These are phyloP conservation scores for Rhinopithecus roxellana DNA, from an alignment of 2,113 vertebrate species.

Conservation along the genomic window DNA sequence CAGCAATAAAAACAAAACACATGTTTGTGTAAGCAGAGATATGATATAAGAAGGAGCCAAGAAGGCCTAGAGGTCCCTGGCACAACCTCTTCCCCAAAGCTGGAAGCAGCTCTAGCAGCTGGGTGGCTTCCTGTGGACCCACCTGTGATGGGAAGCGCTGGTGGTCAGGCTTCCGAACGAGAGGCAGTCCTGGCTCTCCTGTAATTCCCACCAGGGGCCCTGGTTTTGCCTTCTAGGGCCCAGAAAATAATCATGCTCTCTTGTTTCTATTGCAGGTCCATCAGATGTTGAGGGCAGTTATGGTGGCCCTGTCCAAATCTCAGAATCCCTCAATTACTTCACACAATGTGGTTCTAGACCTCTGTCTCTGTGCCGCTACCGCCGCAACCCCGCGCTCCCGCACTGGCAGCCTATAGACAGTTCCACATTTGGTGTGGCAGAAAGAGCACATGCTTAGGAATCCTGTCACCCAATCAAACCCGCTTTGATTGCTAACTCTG, in stretches of 20 bases:
- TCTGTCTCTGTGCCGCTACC: not conserved
- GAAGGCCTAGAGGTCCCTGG: not conserved
- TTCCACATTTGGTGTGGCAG: not conserved
- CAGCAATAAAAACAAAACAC: not conserved
- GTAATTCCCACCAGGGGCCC: too few species aligned
- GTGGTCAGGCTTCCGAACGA: fast-evolving
- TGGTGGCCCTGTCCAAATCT: not conserved
- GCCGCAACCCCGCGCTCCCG: too few species aligned
- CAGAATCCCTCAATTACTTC: not conserved
- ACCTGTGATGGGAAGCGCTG: fast-evolving
- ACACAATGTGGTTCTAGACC: not conserved
- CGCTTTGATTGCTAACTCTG: not conserved
- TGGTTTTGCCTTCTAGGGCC: not conserved
- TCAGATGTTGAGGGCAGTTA: not conserved
- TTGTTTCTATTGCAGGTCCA: not conserved
- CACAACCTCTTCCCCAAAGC: not conserved
- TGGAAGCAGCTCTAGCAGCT: not conserved
- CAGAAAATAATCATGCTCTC: not conserved
- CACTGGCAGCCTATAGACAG: not conserved
- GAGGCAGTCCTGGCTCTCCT: not conserved
- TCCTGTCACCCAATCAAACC: not conserved
- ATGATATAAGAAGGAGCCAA: not conserved
- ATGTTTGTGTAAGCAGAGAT: not conserved
- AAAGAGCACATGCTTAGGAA: too few species aligned
- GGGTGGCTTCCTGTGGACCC: fast-evolving